Base-by-base conservation (phyloP, 2,888 invertebrate species). In the Tanaodytes sp. region DNA sequence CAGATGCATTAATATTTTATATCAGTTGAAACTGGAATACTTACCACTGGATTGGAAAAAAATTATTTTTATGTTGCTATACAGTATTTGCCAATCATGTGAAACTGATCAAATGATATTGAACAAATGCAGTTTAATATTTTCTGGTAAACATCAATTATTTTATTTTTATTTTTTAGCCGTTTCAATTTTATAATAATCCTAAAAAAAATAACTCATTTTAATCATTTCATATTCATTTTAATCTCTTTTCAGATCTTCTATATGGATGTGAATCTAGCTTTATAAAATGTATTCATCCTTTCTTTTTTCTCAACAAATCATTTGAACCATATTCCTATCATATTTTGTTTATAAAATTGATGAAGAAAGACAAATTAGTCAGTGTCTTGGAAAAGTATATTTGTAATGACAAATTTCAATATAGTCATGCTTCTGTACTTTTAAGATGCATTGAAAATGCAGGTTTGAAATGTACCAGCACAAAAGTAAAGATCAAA, bases 371-470 rank as follows among this genome's bases (percentile, higher is more conserved):
- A 16, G 42, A 51, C 16, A 40, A 45, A 12, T 57, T 64, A 9
- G 14, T 45, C 0, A 40, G 45, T 16, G 45, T 2, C 23, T 2
- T 58, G 1, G 9, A 51, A 39, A 45, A 45, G 15, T 39, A 23
- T 16, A 39, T 57, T 18, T 8, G 4, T 9, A 51, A 45, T 2
- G 46, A 65, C 9, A 37, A 31, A 11, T 58, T 58, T 39, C 14
- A 58, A 40, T 20, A 33, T 11, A 14, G 39, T 8, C 39, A 58
- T 12, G 51, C 46, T 40, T 70, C 65, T 1, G 69, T 73, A 27
- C 46, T 84, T 18, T 52, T 84, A 46, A 75, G 75, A 18, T 79
- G 77, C 39, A 70, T 81, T 9, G 80, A 81, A 5, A 75, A 61
- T 33, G 46, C 77, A 11, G 79, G 68, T 55, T 48, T 72, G 33